Evolutionary conservation across 2,888 invertebrate genomes (phyloP).

Genomic region (Cryptocheilus praepositus): DNA sequence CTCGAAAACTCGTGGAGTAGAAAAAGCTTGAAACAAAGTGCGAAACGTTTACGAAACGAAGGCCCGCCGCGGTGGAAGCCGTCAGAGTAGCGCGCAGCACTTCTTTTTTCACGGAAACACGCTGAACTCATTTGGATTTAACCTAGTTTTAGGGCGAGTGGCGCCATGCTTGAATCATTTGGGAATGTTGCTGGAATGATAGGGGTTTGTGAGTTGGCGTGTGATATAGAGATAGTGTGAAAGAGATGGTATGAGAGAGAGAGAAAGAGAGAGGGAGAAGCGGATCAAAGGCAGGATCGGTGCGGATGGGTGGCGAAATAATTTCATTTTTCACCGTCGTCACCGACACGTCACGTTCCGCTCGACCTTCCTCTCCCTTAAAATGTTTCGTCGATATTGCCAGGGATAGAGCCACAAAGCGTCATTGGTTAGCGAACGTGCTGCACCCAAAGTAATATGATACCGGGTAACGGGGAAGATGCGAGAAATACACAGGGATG

Average conservation of each 20-base stretch:
- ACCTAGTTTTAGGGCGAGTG: constrained; percentile 35
- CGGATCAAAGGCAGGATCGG: background rate
- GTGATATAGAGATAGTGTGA: background rate
- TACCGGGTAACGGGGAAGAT: no score
- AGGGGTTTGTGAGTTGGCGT: background rate
- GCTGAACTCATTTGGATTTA: constrained; percentile 43
- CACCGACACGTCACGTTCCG: background rate
- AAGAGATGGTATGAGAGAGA: background rate
- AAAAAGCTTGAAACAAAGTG: no score
- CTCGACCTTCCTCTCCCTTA: no score
- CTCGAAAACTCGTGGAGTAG: no score
- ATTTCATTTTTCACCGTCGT: constrained; percentile 5
- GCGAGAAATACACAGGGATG: no score
- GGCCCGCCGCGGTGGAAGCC: constrained; percentile 9
- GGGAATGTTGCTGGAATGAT: constrained; percentile 26
- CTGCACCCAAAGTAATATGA: no score
- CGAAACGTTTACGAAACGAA: constrained; percentile 13
- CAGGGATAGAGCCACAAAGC: no score
- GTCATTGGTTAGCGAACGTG: no score
- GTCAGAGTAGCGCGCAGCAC: background rate
- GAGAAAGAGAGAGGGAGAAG: background rate
- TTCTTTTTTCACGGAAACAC: constrained; percentile 23
- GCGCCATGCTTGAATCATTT: constrained; percentile 26
- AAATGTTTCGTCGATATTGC: no score
- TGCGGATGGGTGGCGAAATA: constrained; percentile 4